Conservation (phyloP, 2,113 vertebrate genomes). For the Istiophorus platypterus region DNA sequence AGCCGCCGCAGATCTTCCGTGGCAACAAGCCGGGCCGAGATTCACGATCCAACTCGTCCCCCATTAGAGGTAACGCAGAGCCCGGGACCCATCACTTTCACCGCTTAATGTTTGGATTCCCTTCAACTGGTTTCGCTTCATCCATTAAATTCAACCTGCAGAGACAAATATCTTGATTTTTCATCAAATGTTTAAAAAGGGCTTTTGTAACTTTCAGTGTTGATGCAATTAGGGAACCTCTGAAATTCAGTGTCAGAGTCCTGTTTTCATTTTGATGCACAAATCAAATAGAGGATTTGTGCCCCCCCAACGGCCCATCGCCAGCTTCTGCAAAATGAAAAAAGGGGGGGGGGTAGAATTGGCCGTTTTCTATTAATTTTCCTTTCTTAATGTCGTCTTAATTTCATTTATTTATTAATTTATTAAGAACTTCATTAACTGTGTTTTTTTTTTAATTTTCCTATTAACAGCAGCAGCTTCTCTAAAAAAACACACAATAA, state of each 20-base stretch:
- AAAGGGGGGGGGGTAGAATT: background rate
- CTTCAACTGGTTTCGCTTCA: no score
- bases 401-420: background rate
- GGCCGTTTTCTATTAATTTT: background rate
- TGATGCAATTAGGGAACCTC: background rate
- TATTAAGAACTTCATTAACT: no score
- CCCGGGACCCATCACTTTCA: background rate
- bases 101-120: no score
- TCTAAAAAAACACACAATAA: no score
- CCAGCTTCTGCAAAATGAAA: background rate
- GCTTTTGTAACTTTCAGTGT: no score
- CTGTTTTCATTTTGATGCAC: background rate
- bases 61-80: conserved; percentile 47
- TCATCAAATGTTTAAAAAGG: no score
- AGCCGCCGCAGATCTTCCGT: conserved; percentile 64
- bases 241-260: background rate
- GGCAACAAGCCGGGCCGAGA: conserved; percentile 63
- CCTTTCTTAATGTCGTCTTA: no score
- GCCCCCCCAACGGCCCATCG: background rate
- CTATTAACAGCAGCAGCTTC: no score
- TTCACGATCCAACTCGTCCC: conserved; percentile 33
- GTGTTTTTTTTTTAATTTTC: background rate
- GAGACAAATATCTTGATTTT: no score
- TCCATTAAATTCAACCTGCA: no score
- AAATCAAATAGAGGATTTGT: background rate